Evolutionary conservation across 2,888 invertebrate species (phyloP).

Genomic region (Orchestes rusci): DNA sequence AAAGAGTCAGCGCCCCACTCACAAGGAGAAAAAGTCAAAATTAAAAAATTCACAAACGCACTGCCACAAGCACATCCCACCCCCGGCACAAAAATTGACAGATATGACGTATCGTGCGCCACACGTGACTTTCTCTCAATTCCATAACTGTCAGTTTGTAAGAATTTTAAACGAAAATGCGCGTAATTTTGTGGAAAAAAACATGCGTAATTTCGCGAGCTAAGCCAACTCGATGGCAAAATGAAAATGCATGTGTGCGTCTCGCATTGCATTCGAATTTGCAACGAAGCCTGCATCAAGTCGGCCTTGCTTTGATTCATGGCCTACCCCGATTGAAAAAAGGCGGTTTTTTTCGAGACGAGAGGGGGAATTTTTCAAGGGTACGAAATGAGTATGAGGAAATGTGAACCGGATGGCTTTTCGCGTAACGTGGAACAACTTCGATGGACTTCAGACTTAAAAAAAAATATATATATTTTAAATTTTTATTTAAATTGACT

Average conservation of each 20-base stretch:
- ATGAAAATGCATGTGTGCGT: constrained; percentile 23
- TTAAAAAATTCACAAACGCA: constrained; percentile 1
- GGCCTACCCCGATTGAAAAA: constrained; percentile 25
- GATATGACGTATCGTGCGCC: constrained; percentile 14
- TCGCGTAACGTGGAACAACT: no score
- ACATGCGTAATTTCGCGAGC: constrained; percentile 22
- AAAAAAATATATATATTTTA: no score
- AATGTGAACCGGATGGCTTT: no score
- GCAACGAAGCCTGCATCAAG: constrained; percentile 25
- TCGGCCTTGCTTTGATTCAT: constrained; percentile 26
- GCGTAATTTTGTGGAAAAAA: constrained; percentile 5
- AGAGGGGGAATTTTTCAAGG: constrained; percentile 23
- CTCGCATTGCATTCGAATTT: constrained; percentile 26
- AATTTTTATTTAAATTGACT: no score
- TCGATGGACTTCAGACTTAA: no score
- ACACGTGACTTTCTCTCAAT: constrained; percentile 13
- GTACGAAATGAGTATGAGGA: no score
- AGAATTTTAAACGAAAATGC: constrained; percentile 6
- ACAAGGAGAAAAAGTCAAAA: constrained; percentile 1
- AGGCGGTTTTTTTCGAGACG: constrained; percentile 20
- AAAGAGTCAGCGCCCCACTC: neutral
- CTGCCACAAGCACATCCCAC: constrained; percentile 2
- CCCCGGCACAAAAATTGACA: constrained; percentile 16
- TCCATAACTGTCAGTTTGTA: neutral
- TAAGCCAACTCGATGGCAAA: constrained; percentile 21